A percentile compares a stretch with the other conserved stretches of the same genome.
Conservation (phyloP, 64 coral and sea anemone species). For the Platygyra sinensis region DNA sequence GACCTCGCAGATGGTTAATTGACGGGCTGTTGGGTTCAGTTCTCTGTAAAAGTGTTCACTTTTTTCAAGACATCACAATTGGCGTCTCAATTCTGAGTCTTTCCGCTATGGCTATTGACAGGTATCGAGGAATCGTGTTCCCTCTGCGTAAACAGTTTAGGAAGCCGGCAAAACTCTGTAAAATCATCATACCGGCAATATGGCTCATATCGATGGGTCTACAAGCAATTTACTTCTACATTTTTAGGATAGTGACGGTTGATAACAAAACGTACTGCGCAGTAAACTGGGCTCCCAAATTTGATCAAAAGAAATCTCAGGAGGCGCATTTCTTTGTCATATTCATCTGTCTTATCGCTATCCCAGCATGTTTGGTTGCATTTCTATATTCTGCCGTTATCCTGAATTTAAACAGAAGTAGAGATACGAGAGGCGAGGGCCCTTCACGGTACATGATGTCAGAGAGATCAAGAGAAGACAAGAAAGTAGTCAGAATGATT, state of each 20-base stretch:
- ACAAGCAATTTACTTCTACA: constrained; percentile 25
- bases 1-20: constrained; percentile 7
- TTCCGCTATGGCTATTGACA: constrained; percentile 46
- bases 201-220: constrained; percentile 39
- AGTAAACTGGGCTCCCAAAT: constrained; percentile 9
- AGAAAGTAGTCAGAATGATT: background rate
- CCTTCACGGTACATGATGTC: background rate
- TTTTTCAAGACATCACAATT: constrained; percentile 29
- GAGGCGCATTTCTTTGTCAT: background rate
- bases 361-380: constrained; percentile 1
- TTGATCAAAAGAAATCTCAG: background rate
- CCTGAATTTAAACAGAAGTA: background rate
- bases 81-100: constrained; percentile 52
- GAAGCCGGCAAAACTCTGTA: constrained; percentile 17
- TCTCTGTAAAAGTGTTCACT: constrained; percentile 32
- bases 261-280: background rate
- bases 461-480: background rate
- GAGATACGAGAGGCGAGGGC: background rate
- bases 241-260: background rate
- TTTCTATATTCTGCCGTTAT: constrained; percentile 44
- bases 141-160: constrained; percentile 44
- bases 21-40: constrained; percentile 25
- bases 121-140: constrained; percentile 45
- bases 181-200: constrained; percentile 18
- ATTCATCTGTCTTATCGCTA: background rate